Evolutionary conservation across 2,888 invertebrate species (phyloP), one percentile per base, ranked within the genome.

Genomic region (Carpatolechia fugitivella): DNA sequence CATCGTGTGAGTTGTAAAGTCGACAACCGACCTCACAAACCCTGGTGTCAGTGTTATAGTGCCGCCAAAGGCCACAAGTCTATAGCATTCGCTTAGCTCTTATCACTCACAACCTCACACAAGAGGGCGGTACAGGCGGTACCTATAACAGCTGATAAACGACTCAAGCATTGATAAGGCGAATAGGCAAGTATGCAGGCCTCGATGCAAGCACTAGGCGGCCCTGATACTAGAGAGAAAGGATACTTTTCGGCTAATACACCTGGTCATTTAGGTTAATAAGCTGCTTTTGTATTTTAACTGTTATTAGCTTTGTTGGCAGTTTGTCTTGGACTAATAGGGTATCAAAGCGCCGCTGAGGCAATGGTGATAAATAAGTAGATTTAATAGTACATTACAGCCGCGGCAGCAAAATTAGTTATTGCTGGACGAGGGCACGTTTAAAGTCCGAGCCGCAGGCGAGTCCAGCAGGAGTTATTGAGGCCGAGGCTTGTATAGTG

Each of bases 231-330:
- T 16, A 16, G 13, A 31, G 29, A 11, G 54, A 41, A 48, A 49
- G 54, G 54, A 10, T 8, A 41, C 33, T 41, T 54, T 49, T 54
- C 18, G 40, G 40, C 48, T 40, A 54, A 49, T 29, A 14, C 52
- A 52, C 24, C 29, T n/a, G 29, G 29, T 40, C 30, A 54, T 58
- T 56, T 59, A 56, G 58, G 56, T 59, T 59, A 57, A 49, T 57
- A 38, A 49, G 46, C 30, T 48, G 57, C 59, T 52, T 55, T 58
- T 55, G 56, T 56, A 33, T 55, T 54, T 46, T 38, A 48, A n/a
- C n/a, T 16, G 16, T 24, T 41, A 5, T 35, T 35, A 47, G 38
- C 13, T 30, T 47, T 47, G 31, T 44, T 44, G 44, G 20, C n/a
- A 6, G 40, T 18, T 6, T 11, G 7, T 29, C 3, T 3, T 29